phyloP scores from a whole-genome alignment of 2,113 vertebrate species.

The Varanus salvator region DNA sequence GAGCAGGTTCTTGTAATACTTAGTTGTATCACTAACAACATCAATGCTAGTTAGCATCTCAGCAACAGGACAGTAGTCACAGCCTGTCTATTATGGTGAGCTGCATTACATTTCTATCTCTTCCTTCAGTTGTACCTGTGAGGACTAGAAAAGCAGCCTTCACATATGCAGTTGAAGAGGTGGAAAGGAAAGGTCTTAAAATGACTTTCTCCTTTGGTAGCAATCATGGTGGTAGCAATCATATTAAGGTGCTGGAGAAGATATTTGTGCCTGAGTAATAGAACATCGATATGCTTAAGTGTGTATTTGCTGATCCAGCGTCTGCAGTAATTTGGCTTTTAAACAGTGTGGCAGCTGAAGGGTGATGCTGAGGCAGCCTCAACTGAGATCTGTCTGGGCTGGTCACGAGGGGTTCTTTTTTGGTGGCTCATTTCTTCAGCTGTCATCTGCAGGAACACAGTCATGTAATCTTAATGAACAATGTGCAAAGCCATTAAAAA shows the following conservation, averaged over 20 bases:
- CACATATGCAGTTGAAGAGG: no score
- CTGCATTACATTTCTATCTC: no score
- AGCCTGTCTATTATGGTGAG: no score
- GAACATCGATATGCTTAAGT: constrained; percentile 38
- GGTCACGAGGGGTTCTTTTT: constrained; percentile 40
- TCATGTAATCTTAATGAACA: constrained; percentile 84
- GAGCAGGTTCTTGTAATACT: no score
- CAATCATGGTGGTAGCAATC: not conserved
- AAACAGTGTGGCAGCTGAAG: constrained; percentile 38
- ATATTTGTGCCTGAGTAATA: not conserved
- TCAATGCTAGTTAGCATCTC: no score
- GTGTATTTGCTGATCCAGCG: constrained; percentile 17
- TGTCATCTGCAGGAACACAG: constrained; percentile 68
- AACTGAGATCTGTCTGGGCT: constrained; percentile 53
- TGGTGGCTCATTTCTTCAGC: constrained; percentile 68
- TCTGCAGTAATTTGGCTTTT: constrained; percentile 47
- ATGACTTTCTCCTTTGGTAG: not conserved
- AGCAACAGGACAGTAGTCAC: no score
- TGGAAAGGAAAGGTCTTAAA: not conserved
- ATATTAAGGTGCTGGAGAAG: not conserved
- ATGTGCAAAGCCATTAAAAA: constrained; percentile 90
- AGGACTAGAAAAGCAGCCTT: no score
- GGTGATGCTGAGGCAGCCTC: constrained; percentile 39
- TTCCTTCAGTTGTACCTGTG: no score
- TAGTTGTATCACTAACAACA: no score